Conservation (phyloP, 1,140 invertebrate species). For the Brachystomella parvula region DNA sequence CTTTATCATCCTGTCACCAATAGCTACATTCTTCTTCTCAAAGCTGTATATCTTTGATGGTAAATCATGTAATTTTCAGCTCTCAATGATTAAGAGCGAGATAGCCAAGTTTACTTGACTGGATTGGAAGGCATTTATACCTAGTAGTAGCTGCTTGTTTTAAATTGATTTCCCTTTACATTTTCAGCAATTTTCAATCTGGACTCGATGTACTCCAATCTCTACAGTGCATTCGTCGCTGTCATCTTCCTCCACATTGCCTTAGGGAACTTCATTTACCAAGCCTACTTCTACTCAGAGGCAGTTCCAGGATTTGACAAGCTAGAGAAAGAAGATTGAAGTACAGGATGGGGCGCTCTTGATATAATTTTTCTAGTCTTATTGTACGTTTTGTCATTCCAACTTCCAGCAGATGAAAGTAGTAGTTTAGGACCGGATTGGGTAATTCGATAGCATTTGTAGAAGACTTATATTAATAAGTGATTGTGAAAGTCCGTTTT, state of each 20-base stretch:
- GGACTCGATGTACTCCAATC: conserved; percentile 57
- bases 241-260: conserved; percentile 62
- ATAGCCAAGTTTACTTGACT: neutral
- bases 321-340: conserved; percentile 37
- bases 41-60: conserved; percentile 46
- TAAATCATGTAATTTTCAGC: conserved; percentile 28
- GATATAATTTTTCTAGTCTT: neutral
- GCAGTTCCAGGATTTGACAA: conserved; percentile 37
- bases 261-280: conserved; percentile 65
- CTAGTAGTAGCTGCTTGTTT: neutral
- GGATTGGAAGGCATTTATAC: neutral
- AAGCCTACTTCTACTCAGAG: conserved; percentile 51
- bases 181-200: conserved; percentile 48
- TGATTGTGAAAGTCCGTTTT: no score
- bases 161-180: neutral
- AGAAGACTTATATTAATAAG: no score
- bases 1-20: conserved; percentile 44
- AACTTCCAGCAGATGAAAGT: neutral
- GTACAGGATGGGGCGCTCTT: no score
- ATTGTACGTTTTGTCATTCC: neutral
- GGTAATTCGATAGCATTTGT: neutral
- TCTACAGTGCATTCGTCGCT: conserved; percentile 62
- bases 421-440: neutral
- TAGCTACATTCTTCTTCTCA: conserved; percentile 44
- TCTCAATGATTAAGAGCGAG: neutral